These are phyloP conservation scores for Psittacula cyanocephala DNA, from an alignment of 2,113 vertebrate genomes.

Conservation along the genomic window DNA sequence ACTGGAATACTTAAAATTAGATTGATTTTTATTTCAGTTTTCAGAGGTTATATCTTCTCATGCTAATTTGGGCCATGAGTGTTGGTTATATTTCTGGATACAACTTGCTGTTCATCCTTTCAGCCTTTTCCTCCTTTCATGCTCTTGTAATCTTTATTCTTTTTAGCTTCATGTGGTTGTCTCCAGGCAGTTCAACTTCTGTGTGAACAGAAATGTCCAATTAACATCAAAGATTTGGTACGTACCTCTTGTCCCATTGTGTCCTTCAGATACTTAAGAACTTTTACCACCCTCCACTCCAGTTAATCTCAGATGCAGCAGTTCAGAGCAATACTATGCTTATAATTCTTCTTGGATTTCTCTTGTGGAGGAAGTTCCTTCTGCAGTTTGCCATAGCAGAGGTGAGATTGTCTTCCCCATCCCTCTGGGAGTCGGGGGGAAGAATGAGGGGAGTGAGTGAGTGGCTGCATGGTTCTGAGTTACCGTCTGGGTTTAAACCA, in stretches of 20 bases:
- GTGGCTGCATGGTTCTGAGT: not conserved
- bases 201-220: constrained; percentile 86
- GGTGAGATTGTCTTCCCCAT: not conserved
- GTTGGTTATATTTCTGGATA: not conserved
- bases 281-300: not conserved
- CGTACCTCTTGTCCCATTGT: constrained; percentile 39
- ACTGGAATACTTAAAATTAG: not conserved
- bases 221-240: constrained; percentile 90
- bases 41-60: not conserved
- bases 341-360: not conserved
- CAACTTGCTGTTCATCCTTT: not conserved
- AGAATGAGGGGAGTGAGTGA: not conserved
- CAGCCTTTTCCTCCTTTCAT: not conserved
- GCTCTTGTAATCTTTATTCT: not conserved
- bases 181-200: constrained; percentile 83
- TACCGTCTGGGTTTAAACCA: not conserved
- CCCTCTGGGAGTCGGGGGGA: not conserved
- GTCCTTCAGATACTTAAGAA: not conserved
- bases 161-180: constrained; percentile 83
- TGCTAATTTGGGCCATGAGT: not conserved
- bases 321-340: not conserved
- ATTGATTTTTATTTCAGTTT: not conserved
- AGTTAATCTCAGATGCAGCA: not conserved
- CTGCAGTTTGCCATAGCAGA: not conserved
- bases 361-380: not conserved